Evolutionary conservation across 1,140 invertebrate genomes (phyloP), one percentile per base, ranked within the genome.

Genomic region (Papilio helenus): DNA sequence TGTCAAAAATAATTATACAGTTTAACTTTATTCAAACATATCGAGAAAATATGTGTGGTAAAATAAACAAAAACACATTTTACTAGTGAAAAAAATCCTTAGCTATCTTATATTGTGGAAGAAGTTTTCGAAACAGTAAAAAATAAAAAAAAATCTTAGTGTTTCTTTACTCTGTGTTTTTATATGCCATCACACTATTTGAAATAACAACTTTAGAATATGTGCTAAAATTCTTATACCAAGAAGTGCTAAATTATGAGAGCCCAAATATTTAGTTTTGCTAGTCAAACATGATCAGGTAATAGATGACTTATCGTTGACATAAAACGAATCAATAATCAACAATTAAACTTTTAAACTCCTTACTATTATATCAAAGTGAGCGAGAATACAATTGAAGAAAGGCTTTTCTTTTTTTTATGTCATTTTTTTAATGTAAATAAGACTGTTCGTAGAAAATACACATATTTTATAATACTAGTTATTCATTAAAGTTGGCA

Each of bases 1-100:
- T 89, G 85, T 16, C 76, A 71, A 77, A 76, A 79, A 79, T 20
- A 14, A 46, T 51, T 74, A 49, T 20, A 68, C 16, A 29, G 29
- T 68, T 68, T 34, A 5, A 29, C 1, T 68, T 29, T 16, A 29
- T 14, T 29, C 3, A 26, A 26, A 14, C 23, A 12, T 65, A 58
- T 3, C 29, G 23, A 68, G 26, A 68, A 68, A 14, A 49, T 18
- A 18, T 18, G 16, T 49, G 5, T 18, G 16, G 12, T 16, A 12
- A 46, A 46, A 46, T 46, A 14, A 46, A 16, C 34, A 16, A 49
- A 49, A 49, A 49, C 10, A 46, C 46, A 49, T 16, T 16, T 49
- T 18, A 49, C 18, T 18, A 49, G 16, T 49, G 5, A 16, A 49
- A 49, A 46, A 46, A 46, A 16, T 46, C 44, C 14, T n/a, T 46